Evolutionary conservation across 30 jellyfish, hydroid and myxozoan species (phyloP), one percentile per base, ranked within the genome.

Genomic region (Pseudorhiza aurosa): DNA sequence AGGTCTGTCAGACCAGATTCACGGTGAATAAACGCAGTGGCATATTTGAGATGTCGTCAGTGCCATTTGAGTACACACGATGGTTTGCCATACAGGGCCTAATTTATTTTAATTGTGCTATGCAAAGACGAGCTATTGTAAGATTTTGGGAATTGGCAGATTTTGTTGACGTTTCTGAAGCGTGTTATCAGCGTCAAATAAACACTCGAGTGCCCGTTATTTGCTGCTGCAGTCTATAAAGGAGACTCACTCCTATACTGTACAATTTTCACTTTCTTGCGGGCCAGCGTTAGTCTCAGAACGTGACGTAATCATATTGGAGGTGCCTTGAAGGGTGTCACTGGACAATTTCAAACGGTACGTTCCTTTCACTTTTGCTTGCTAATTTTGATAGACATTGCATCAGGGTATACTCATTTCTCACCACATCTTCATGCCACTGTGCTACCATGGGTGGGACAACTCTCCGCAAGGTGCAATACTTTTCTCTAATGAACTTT

Each of bases 71-170:
- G 71, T 55, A 70, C 83, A 70, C 83, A 70, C 15, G 7, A 0
- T 8, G 15, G 83, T 70, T 70, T 70, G 35, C 58, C 17, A n/a
- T 45, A 19, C 0, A 19, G 56, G 22, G 43, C 37, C 72, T 70
- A 70, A 70, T 70, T 70, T 35, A n/a, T 8, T 26, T 19, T 35
- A 14, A 33, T 70, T 46, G 57, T 30, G 10, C 49, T 70, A 55
- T 31, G 56, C 42, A 15, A 32, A 70, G 53, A 31, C 8, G 27
- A 70, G 68, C 83, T 70, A 70, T 70, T 70, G 70, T 37, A 3
- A 17, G 22, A 25, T 36, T 35, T 40, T 70, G 83, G 83, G 83
- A 70, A 70, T 18, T 57, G 30, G 26, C 83, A 70, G 83, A 51
- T 35, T 15, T 29, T 46, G 49, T 70, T 45, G 49, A 28, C 83